phyloP scores from a whole-genome alignment of 1,140 invertebrate species.

The Orussus abietinus region DNA sequence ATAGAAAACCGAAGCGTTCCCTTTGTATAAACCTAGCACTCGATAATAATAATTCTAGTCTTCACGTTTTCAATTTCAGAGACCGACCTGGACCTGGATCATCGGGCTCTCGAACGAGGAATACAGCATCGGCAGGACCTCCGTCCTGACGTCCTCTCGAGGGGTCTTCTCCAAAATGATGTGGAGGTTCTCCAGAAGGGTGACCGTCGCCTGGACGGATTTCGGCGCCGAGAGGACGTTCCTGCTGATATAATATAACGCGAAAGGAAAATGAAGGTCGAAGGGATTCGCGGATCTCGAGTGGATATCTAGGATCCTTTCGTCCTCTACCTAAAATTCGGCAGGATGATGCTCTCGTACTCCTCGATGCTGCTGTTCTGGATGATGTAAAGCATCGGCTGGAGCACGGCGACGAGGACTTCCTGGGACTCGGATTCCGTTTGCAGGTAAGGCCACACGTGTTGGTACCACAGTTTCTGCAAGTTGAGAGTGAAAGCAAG shows the following conservation, averaged over 20 bases:
- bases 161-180: conserved; percentile 85
- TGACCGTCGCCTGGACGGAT: conserved; percentile 86
- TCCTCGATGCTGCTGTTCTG: conserved; percentile 79
- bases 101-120: conserved; percentile 85
- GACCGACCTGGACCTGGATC: conserved; percentile 84
- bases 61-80: conserved; percentile 2
- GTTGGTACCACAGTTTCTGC: conserved; percentile 94
- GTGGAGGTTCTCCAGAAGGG: conserved; percentile 87
- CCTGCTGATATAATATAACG: conserved; percentile 48
- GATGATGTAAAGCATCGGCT: conserved; percentile 84
- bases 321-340: conserved; percentile 72
- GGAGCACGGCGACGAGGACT: conserved; percentile 81
- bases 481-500: conserved; percentile 24
- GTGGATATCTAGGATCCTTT: too few species aligned
- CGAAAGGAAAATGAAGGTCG: too few species aligned
- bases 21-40: too few species aligned
- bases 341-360: conserved; percentile 78
- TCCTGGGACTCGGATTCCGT: conserved; percentile 81
- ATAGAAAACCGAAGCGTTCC: too few species aligned
- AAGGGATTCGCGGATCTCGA: too few species aligned
- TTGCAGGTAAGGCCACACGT: conserved; percentile 86
- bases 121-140: conserved; percentile 86
- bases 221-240: conserved; percentile 77
- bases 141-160: conserved; percentile 71
- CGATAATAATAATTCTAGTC: too few species aligned